Evolutionary conservation across 2,888 invertebrate genomes (phyloP).

Genomic region (Chelonus formosanus): DNA sequence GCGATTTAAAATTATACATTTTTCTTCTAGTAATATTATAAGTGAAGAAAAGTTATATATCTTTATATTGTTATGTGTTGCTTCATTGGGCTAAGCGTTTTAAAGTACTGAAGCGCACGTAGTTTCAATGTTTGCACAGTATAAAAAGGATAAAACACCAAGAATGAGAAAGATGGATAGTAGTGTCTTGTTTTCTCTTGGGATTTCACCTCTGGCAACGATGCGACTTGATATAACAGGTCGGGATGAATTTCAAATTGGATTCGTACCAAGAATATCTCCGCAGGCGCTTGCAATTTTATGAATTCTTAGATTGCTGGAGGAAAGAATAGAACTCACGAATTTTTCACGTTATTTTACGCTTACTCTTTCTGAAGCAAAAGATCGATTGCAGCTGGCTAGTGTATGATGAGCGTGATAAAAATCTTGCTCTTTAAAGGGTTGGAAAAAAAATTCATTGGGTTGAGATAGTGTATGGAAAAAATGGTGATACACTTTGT

Average conservation of each 20-base stretch:
- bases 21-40: no score
- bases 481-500: no score
- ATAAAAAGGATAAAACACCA: slow-evolving; percentile 8
- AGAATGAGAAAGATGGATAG: slow-evolving; percentile 15
- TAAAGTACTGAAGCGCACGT: slow-evolving; percentile 28
- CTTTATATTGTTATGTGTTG: not conserved
- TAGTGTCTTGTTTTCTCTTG: slow-evolving; percentile 21
- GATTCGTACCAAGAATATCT: slow-evolving; percentile 22
- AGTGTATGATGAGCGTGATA: not conserved
- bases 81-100: slow-evolving; percentile 32
- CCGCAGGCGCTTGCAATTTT: slow-evolving; percentile 25
- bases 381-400: not conserved
- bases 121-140: slow-evolving; percentile 6
- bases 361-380: not conserved
- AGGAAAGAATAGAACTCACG: not conserved
- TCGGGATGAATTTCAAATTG: slow-evolving; percentile 33
- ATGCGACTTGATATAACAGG: slow-evolving; percentile 31
- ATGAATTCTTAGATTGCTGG: slow-evolving; percentile 29
- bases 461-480: no score
- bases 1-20: no score
- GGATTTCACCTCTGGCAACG: slow-evolving; percentile 34
- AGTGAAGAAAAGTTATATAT: no score
- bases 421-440: not conserved
- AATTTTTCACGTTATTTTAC: not conserved
- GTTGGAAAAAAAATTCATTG: no score